phyloP scores from a whole-genome alignment of 2,797 vertebrate genomes.

The Phoeniculus purpureus region DNA sequence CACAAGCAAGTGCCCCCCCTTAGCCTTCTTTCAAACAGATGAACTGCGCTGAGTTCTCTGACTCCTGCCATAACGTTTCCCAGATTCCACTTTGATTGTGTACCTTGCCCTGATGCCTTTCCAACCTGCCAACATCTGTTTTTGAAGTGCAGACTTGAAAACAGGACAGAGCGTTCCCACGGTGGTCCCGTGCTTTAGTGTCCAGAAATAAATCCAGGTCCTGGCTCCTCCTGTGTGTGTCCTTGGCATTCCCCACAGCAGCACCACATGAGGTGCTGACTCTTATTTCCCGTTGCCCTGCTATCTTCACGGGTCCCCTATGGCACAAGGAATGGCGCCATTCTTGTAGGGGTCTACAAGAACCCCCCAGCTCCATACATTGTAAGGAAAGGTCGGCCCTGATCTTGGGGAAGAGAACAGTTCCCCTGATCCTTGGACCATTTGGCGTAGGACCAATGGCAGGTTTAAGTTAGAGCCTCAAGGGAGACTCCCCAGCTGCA shows the following conservation, averaged over 20 bases:
- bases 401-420: background rate
- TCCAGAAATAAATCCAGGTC: slow-evolving; percentile 14
- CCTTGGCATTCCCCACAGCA: background rate
- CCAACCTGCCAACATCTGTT: slow-evolving; percentile 11
- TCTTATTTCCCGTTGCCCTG: background rate
- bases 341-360: background rate
- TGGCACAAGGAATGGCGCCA: background rate
- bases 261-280: background rate
- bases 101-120: slow-evolving; percentile 31
- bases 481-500: slow-evolving; percentile 70
- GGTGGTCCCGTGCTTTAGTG: background rate
- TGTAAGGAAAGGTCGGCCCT: background rate
- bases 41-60: background rate
- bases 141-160: background rate
- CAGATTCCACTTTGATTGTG: background rate
- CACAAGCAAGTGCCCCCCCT: slow-evolving; percentile 36
- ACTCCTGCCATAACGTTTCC: background rate
- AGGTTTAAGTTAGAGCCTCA: slow-evolving; percentile 58
- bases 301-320: background rate
- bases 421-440: slow-evolving; percentile 64
- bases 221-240: background rate
- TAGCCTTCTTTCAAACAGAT: slow-evolving; percentile 2
- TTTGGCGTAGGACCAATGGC: slow-evolving; percentile 44
- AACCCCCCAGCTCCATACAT: background rate
- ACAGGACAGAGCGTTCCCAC: background rate